Percentiles rank a stretch among this genome's conserved stretches.
phyloP scores from a whole-genome alignment of 2,797 vertebrate species.

The Ptychadena robeensis region DNA sequence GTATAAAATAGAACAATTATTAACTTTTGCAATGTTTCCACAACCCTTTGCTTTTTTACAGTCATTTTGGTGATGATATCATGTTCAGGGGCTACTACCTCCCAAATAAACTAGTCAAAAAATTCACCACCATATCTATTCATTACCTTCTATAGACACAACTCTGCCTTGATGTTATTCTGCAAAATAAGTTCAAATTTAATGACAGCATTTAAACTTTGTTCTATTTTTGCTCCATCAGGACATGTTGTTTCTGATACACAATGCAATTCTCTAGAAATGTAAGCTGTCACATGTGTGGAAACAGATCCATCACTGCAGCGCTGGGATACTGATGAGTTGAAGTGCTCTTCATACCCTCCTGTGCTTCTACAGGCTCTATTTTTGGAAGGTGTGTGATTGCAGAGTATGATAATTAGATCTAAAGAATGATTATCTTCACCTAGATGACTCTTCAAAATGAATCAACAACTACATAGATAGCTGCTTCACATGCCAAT shows the following conservation, averaged over 20 bases:
- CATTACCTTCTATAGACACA: too few species aligned
- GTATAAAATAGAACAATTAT: too few species aligned
- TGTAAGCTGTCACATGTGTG: not conserved
- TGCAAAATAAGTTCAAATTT: too few species aligned
- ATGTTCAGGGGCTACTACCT: too few species aligned
- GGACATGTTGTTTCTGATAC: not conserved
- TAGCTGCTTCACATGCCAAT: constrained; percentile 57
- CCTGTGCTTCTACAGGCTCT: constrained; percentile 25
- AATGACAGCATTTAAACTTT: not conserved
- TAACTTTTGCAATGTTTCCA: too few species aligned
- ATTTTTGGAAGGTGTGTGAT: constrained; percentile 57
- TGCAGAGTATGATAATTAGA: constrained; percentile 57
- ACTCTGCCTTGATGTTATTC: too few species aligned
- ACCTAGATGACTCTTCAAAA: constrained; percentile 57
- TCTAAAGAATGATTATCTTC: constrained; percentile 55
- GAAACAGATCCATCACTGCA: constrained; percentile 17
- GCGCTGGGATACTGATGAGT: constrained; percentile 8
- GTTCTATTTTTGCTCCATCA: not conserved
- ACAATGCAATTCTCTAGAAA: not conserved
- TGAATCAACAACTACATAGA: constrained; percentile 59
- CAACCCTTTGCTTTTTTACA: too few species aligned
- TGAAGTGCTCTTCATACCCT: constrained; percentile 47
- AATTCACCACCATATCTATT: too few species aligned
- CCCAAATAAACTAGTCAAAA: too few species aligned
- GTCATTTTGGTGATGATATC: too few species aligned